Conservation (phyloP, 2,797 vertebrate species). For the Pangasius sanitwongsei region DNA sequence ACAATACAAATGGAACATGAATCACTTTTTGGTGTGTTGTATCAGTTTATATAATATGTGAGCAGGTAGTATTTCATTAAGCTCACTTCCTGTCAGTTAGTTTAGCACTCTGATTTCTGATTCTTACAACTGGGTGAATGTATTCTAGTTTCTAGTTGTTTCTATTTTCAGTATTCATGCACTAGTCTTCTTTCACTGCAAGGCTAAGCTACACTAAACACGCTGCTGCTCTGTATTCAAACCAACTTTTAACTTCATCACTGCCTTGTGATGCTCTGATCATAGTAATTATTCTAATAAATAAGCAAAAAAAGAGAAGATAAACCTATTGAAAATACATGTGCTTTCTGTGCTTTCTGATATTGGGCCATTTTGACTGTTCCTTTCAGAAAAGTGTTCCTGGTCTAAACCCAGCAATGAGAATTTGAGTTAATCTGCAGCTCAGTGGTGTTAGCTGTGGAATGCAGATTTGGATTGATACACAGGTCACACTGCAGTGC, state of each 20-base stretch:
- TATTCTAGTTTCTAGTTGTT: background rate
- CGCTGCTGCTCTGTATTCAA: background rate
- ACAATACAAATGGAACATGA: background rate
- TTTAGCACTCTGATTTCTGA: background rate
- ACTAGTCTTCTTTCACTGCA: background rate
- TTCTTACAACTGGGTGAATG: background rate
- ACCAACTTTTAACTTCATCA: background rate
- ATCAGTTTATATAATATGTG: background rate
- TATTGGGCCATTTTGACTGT: background rate
- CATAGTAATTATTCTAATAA: background rate
- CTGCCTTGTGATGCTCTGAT: background rate
- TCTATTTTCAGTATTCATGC: background rate
- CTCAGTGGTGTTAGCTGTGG: background rate
- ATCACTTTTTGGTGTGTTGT: background rate
- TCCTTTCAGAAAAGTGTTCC: background rate
- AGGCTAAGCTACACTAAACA: background rate
- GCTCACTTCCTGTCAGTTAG: background rate
- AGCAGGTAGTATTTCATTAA: background rate
- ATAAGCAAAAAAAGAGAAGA: background rate
- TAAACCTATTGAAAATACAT: background rate
- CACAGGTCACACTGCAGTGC: background rate
- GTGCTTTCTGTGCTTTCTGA: background rate
- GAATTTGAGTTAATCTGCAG: background rate
- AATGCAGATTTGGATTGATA: constrained; percentile 7
- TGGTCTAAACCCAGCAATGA: background rate